These are phyloP conservation scores for Mionectes macconnelli DNA, from an alignment of 2,113 vertebrate genomes.

Conservation along the genomic window DNA sequence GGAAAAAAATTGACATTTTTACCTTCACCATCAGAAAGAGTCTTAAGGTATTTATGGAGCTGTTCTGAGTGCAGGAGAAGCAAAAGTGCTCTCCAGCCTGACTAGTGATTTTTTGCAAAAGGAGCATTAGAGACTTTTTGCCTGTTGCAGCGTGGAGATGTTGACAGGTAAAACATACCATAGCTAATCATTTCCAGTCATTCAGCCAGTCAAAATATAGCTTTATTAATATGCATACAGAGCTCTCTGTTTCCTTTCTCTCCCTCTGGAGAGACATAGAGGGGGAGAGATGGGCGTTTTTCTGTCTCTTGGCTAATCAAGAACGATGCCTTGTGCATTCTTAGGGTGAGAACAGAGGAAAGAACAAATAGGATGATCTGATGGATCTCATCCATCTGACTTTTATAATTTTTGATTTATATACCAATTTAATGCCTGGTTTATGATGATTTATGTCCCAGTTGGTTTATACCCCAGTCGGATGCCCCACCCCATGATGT, in stretches of 20 bases:
- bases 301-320: conserved; percentile 56
- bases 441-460: conserved; percentile 48
- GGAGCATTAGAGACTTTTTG: background rate
- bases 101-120: background rate
- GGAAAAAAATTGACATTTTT: background rate
- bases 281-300: conserved; percentile 1
- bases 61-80: background rate
- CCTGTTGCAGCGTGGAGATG: conserved; percentile 17
- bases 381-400: conserved; percentile 28
- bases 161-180: conserved; percentile 58
- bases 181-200: conserved; percentile 49
- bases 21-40: background rate
- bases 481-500: background rate
- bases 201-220: conserved; percentile 62
- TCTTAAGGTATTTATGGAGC: background rate
- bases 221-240: conserved; percentile 63
- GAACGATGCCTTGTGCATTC: conserved; percentile 45
- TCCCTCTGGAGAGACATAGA: conserved; percentile 24
- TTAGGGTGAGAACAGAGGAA: conserved; percentile 15
- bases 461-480: background rate
- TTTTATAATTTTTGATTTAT: conserved; percentile 57
- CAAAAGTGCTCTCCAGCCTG: background rate
- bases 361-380: conserved; percentile 40
- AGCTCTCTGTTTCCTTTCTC: background rate
- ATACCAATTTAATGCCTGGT: conserved; percentile 38